Evolutionary conservation across 2,113 vertebrate species (phyloP).

Genomic region (Ranitomeya variabilis): DNA sequence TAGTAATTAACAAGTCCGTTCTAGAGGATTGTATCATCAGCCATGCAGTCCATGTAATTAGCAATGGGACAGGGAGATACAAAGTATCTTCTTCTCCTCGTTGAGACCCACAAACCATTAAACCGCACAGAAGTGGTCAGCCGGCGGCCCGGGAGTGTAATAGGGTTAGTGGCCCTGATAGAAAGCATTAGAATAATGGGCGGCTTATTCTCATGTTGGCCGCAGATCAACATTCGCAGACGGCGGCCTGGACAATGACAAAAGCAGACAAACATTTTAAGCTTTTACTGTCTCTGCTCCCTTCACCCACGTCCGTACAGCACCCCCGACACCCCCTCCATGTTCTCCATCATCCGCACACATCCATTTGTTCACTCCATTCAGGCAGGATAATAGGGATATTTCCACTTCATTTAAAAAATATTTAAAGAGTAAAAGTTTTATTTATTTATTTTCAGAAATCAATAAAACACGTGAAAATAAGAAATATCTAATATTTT

Average conservation of each 20-base stretch:
- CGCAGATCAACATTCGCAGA: neutral
- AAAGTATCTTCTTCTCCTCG: neutral
- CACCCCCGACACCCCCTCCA: neutral
- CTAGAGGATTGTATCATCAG: neutral
- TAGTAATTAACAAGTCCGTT: slow-evolving; percentile 22
- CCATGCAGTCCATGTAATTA: too few species aligned
- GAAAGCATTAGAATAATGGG: neutral
- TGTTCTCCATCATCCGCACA: neutral
- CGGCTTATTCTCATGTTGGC: neutral
- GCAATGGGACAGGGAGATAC: neutral
- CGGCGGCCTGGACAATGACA: neutral
- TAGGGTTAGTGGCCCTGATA: neutral
- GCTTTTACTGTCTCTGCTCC: neutral
- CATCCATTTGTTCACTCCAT: too few species aligned
- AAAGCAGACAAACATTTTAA: neutral
- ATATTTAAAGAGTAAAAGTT: too few species aligned
- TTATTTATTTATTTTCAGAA: too few species aligned
- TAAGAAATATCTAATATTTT: too few species aligned
- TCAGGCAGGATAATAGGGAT: neutral
- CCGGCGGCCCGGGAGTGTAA: neutral
- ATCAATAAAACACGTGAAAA: too few species aligned
- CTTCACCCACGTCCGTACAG: neutral
- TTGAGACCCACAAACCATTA: neutral
- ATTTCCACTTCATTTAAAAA: neutral
- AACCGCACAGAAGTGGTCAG: neutral